phyloP scores from a whole-genome alignment of 1,140 invertebrate genomes.

The Ceratitis capitata region DNA sequence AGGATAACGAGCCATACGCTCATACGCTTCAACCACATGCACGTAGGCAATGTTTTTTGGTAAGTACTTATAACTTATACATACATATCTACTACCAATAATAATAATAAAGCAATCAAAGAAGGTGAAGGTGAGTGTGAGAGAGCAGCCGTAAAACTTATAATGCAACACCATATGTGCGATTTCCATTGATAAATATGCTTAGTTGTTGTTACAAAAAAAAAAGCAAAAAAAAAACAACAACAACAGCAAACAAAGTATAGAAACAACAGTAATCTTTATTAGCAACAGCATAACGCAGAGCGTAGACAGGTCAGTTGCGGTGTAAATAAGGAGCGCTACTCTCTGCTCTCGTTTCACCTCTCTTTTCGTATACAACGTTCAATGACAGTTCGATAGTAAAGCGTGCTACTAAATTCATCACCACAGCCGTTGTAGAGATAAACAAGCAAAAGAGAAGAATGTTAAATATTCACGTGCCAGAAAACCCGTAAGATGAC shows the following conservation, averaged over 20 bases:
- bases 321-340: too few relatives aligned
- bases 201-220: not conserved
- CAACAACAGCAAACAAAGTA: not conserved
- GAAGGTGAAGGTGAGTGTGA: not conserved
- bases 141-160: not conserved
- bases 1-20: slow-evolving; percentile 44
- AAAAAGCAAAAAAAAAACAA: not conserved
- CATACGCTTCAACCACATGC: slow-evolving; percentile 56
- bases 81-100: too few relatives aligned
- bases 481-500: too few relatives aligned
- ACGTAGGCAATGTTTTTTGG: too few relatives aligned
- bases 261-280: not conserved
- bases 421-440: not conserved
- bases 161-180: slow-evolving; percentile 39
- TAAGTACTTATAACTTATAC: not conserved
- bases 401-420: not conserved
- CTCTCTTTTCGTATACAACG: not conserved
- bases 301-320: not conserved
- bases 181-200: slow-evolving; percentile 19
- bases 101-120: slow-evolving; percentile 42
- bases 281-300: not conserved
- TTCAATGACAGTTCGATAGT: slow-evolving; percentile 20
- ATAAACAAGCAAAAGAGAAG: not conserved
- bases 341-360: too few relatives aligned
- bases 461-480: not conserved